Percentiles rank a stretch among this genome's conserved stretches.
phyloP scores from a whole-genome alignment of 2,888 invertebrate genomes.

The Tetanocera ferruginea region DNA sequence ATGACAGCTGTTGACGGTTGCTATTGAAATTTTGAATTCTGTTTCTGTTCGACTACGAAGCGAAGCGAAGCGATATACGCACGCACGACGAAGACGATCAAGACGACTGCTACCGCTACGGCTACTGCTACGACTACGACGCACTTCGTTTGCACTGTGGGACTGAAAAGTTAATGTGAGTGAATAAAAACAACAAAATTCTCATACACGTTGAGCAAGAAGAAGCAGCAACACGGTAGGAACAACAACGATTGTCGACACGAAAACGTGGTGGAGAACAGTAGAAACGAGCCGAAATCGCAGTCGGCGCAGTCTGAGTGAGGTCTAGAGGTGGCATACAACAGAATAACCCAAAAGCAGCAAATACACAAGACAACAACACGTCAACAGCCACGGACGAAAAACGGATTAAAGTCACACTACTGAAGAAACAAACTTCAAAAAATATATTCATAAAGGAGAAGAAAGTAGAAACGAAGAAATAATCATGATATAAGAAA shows the following conservation, averaged over 20 bases:
- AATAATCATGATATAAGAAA: constrained; percentile 10
- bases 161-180: background rate
- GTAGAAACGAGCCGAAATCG: constrained; percentile 19
- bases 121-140: background rate
- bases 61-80: background rate
- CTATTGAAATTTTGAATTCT: constrained; percentile 39
- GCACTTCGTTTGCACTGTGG: constrained; percentile 13
- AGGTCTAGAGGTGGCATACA: constrained; percentile 5
- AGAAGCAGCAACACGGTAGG: background rate
- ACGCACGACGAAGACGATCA: constrained; percentile 15
- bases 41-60: constrained; percentile 49
- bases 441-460: background rate
- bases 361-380: constrained; percentile 14
- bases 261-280: constrained; percentile 12
- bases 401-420: constrained; percentile 21
- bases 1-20: constrained; percentile 19
- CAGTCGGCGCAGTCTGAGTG: constrained; percentile 3
- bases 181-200: background rate
- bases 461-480: background rate
- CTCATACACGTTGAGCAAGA: constrained; percentile 6
- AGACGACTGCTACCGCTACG: background rate
- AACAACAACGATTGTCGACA: background rate
- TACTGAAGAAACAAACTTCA: background rate
- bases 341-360: constrained; percentile 7
- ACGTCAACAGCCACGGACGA: constrained; percentile 28